These are phyloP conservation scores for Corella eumyota DNA, from an alignment of 23 tunicate species.

Conservation along the genomic window DNA sequence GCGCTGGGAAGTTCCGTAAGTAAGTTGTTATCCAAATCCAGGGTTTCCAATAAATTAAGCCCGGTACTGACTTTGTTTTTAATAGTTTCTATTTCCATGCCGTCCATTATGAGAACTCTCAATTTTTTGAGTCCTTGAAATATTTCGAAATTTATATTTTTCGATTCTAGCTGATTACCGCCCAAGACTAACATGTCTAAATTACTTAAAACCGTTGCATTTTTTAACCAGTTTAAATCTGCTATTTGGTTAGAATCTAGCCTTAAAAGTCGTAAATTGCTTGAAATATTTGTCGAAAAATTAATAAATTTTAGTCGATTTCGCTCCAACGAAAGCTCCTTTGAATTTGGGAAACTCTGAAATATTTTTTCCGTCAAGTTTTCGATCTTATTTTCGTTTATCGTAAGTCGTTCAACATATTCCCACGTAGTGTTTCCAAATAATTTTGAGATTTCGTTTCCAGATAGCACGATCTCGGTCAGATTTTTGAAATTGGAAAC, in stretches of 20 bases:
- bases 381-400: not conserved
- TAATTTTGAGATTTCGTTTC: constrained; percentile 1
- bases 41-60: not conserved
- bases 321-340: not conserved
- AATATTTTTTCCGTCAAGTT: not conserved
- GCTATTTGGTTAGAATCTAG: constrained; percentile 11
- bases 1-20: constrained; percentile 4
- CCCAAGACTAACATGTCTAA: constrained; percentile 1
- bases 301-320: not conserved
- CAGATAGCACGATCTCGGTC: not conserved
- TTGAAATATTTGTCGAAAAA: not conserved
- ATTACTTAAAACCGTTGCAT: not conserved
- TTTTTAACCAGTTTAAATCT: constrained; percentile 9
- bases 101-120: constrained; percentile 2
- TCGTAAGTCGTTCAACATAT: not conserved
- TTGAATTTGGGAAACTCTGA: constrained; percentile 9
- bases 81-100: constrained; percentile 2
- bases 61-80: constrained; percentile 12
- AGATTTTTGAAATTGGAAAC: constrained; percentile 4
- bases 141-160: not conserved
- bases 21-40: constrained; percentile 13
- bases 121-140: not conserved
- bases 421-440: not conserved
- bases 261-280: not conserved
- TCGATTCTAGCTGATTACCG: constrained; percentile 8